These are phyloP conservation scores for Takifugu flavidus DNA, from an alignment of 2,113 vertebrate genomes.

Conservation along the genomic window DNA sequence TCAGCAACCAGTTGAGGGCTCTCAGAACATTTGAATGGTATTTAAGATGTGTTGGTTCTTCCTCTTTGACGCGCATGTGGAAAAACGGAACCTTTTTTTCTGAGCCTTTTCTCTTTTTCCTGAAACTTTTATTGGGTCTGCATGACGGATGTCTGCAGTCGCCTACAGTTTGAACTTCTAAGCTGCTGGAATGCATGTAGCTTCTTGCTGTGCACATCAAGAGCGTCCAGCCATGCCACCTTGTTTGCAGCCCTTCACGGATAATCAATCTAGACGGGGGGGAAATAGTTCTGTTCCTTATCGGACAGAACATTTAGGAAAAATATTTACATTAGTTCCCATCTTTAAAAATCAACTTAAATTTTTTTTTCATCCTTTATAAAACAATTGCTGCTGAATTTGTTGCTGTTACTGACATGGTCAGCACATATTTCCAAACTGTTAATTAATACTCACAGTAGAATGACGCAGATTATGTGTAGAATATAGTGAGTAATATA, in stretches of 20 bases:
- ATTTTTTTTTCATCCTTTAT: constrained; percentile 30
- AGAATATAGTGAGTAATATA: no score
- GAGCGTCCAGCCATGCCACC: constrained; percentile 31
- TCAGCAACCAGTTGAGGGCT: no score
- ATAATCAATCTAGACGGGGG: constrained; percentile 52
- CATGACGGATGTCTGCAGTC: constrained; percentile 66
- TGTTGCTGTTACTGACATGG: background rate
- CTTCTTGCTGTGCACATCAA: constrained; percentile 58
- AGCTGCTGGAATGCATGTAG: constrained; percentile 65
- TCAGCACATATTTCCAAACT: no score
- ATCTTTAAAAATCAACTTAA: constrained; percentile 31
- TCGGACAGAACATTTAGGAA: constrained; percentile 23
- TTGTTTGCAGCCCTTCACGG: constrained; percentile 61
- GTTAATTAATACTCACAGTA: no score
- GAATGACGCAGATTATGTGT: no score
- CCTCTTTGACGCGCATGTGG: constrained; percentile 36
- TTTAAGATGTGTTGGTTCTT: constrained; percentile 17
- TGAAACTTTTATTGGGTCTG: constrained; percentile 56
- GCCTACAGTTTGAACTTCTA: constrained; percentile 62
- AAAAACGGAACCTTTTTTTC: constrained; percentile 14
- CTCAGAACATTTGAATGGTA: no score
- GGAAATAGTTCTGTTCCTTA: constrained; percentile 37
- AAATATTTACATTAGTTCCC: constrained; percentile 11
- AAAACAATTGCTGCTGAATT: constrained; percentile 16
- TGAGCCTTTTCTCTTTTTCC: background rate